phyloP scores from a whole-genome alignment of 2,888 invertebrate genomes.

The Patella caerulea region DNA sequence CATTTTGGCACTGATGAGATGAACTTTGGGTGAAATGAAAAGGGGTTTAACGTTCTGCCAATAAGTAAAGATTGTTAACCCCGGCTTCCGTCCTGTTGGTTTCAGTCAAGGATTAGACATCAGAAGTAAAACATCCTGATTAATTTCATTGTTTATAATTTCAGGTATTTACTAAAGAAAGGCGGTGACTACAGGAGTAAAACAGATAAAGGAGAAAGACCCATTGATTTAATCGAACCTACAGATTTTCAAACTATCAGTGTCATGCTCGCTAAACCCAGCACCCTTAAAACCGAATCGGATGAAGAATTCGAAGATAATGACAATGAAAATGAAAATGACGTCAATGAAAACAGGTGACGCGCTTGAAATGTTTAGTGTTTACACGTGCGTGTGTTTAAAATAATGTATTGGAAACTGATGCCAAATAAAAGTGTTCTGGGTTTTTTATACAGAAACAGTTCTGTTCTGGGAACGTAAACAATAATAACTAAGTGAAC shows the following conservation, averaged over 20 bases:
- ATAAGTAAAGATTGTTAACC: no score
- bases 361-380: conserved; percentile 6
- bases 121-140: neutral
- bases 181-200: conserved; percentile 61
- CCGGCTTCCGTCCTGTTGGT: neutral
- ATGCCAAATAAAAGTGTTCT: no score
- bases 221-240: conserved; percentile 67
- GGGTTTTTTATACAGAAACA: no score
- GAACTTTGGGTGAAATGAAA: no score
- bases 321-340: conserved; percentile 25
- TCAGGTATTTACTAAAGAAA: conserved; percentile 60
- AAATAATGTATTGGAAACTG: no score
- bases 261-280: conserved; percentile 55
- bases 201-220: conserved; percentile 68
- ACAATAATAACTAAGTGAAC: no score
- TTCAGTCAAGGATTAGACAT: neutral
- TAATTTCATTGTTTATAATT: conserved; percentile 14
- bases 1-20: no score
- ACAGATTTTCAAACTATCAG: conserved; percentile 63
- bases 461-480: no score
- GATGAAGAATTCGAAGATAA: conserved; percentile 39
- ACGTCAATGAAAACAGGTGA: conserved; percentile 8
- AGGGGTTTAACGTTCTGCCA: no score
- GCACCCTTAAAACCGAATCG: conserved; percentile 22
- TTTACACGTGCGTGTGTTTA: no score